Evolutionary conservation across 2,888 invertebrate genomes (phyloP).

Genomic region (Leucania comma): DNA sequence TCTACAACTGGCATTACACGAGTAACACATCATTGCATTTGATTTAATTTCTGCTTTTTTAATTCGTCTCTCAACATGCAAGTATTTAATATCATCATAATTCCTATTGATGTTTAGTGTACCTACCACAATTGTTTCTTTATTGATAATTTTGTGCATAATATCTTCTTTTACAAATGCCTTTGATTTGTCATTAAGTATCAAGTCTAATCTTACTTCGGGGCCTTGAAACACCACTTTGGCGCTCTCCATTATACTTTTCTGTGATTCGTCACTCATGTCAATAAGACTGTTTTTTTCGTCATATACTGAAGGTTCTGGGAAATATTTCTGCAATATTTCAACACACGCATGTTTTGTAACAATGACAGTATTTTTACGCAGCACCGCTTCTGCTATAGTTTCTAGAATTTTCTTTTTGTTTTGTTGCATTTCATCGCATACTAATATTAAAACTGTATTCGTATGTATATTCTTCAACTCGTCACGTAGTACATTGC

Average conservation of each 20-base stretch:
- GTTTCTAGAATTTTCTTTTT: background rate
- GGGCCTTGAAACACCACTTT: constrained; percentile 41
- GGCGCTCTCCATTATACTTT: constrained; percentile 9
- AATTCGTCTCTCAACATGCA: constrained; percentile 39
- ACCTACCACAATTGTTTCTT: constrained; percentile 36
- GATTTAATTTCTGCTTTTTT: background rate
- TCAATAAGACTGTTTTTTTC: constrained; percentile 15
- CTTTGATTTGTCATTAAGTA: constrained; percentile 28
- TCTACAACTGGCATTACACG: background rate
- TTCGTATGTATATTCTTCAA: background rate
- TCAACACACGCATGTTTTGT: background rate
- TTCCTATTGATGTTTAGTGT: constrained; percentile 10
- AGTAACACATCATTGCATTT: background rate
- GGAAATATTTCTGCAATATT: constrained; percentile 21
- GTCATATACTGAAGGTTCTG: background rate
- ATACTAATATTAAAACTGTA: constrained; percentile 19
- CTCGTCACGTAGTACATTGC: constrained; percentile 7
- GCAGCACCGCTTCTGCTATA: background rate
- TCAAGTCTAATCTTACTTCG: constrained; percentile 17
- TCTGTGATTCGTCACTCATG: constrained; percentile 26
- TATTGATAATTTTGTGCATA: constrained; percentile 30
- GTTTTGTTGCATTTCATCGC: background rate
- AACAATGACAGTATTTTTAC: constrained; percentile 1
- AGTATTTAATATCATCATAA: constrained; percentile 47
- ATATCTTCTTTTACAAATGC: constrained; percentile 36